A percentile compares a stretch with the other conserved stretches of the same genome.
phyloP scores from a whole-genome alignment of 2,113 vertebrate species.

The Gracilinanus agilis region DNA sequence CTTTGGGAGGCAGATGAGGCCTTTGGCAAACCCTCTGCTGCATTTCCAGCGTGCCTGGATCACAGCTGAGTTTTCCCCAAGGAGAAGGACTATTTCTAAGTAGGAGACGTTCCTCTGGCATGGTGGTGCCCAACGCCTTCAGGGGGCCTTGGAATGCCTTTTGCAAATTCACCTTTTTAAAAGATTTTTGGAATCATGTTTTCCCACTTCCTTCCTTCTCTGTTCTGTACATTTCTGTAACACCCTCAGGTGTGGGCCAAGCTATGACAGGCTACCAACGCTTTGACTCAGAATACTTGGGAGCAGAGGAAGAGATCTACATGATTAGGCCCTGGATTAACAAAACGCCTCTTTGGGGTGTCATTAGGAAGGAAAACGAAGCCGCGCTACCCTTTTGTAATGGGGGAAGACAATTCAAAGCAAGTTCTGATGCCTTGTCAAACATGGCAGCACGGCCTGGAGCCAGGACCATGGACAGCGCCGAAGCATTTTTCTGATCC shows the following conservation, averaged over 20 bases:
- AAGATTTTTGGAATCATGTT: slow-evolving; percentile 13
- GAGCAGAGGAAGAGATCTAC: not conserved
- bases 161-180: not conserved
- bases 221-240: slow-evolving; percentile 24
- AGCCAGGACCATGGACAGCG: not conserved
- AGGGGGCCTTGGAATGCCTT: not conserved
- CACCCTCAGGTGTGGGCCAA: slow-evolving; percentile 33
- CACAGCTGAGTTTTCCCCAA: not conserved
- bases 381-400: too few relatives aligned
- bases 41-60: not conserved
- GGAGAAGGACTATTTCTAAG: not conserved
- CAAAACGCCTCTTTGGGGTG: slow-evolving; percentile 21
- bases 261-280: slow-evolving; percentile 12
- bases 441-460: not conserved
- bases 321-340: not conserved
- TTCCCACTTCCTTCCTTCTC: slow-evolving; percentile 6
- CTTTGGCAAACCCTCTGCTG: too few relatives aligned
- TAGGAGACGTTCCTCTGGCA: not conserved
- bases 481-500: not conserved
- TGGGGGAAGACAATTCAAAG: slow-evolving; percentile 14
- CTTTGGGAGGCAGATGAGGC: not conserved
- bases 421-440: not conserved
- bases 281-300: not conserved
- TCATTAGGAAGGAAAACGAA: slow-evolving; percentile 43
- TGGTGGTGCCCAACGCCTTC: not conserved